A percentile compares a stretch with the other conserved stretches of the same genome.
phyloP scores from a whole-genome alignment of 2,797 vertebrate genomes.

The Linurgus olivaceus region DNA sequence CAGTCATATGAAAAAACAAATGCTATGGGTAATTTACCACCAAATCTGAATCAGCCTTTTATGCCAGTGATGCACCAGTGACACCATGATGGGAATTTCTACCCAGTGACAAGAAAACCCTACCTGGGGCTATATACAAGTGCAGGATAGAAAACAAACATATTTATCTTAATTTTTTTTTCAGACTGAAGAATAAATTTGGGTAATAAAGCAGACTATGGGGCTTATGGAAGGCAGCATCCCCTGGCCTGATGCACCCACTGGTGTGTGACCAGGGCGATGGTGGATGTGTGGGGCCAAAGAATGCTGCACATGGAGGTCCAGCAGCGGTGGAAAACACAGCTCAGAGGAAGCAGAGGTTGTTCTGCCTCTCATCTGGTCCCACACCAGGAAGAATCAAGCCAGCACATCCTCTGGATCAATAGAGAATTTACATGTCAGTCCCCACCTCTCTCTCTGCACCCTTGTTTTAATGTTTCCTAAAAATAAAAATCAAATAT shows the following conservation, averaged over 20 bases:
- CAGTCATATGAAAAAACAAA: neutral
- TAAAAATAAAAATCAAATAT: neutral
- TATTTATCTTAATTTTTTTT: neutral
- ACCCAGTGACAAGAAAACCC: neutral
- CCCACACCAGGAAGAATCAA: slow-evolving; percentile 1
- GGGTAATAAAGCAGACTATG: neutral
- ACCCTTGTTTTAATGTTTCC: neutral
- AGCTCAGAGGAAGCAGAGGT: neutral
- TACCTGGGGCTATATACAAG: neutral
- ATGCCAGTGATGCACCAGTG: neutral
- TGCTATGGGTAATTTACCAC: neutral
- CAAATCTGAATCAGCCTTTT: neutral
- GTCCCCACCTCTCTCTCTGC: neutral
- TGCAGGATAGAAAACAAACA: neutral
- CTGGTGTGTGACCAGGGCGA: neutral
- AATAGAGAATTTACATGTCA: neutral
- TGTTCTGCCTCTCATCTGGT: neutral
- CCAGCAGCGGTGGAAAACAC: neutral
- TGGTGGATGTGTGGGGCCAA: neutral
- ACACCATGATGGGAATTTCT: neutral
- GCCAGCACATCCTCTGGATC: neutral
- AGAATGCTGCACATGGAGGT: neutral
- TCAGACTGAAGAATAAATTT: neutral
- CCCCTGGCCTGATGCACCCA: fast-evolving
- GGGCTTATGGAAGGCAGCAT: neutral